Base-by-base conservation (phyloP, 2,797 vertebrate species). In the Sparidentex hasta region DNA sequence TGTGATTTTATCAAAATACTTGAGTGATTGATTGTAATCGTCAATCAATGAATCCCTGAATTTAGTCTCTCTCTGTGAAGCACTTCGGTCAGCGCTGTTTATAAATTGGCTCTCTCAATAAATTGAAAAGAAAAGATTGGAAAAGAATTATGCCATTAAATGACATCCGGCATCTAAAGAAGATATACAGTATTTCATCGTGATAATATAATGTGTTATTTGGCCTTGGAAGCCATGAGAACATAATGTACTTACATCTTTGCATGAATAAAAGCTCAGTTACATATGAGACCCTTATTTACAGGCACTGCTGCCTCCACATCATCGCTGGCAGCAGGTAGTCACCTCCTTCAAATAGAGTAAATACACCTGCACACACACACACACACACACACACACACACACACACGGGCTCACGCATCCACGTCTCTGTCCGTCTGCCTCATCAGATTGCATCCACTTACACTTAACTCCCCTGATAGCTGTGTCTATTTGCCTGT, bases 371-470 rank as follows among this genome's bases (percentile, higher is more conserved):
- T 75, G 62, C 76, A 23, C 29, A 18, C 23, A 29, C 11, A 41
- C 47, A 75, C 69, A 68, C 67, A 44, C 66, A 55, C 44, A 57
- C 68, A 51, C 69, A 43, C 61, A 44, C 14, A 46, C 44, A 76
- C 74, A 70, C 65, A 52, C 44, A 63, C 70, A 46, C 67, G 41
- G 33, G 81, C 65, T 71, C 74, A 29, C 64, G 67, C 59, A 12
- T 58, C 59, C 77, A 47, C 44, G 38, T 78, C 63, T 70, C 68
- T 78, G 77, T 82, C 76, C 73, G 78, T 89, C 88, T 79, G 76
- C 67, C 85, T 88, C 89, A 88, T 91, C 90, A 86, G 78, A 83
- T 83, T 90, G 87, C 88, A 86, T 91, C 87, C 85, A 87, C 84
- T 90, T 89, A 76, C 81, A 73, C 87, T 90, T 87, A 87, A 80